phyloP scores from a whole-genome alignment of 1,140 invertebrate species.

The Drosophila oshimai region DNA sequence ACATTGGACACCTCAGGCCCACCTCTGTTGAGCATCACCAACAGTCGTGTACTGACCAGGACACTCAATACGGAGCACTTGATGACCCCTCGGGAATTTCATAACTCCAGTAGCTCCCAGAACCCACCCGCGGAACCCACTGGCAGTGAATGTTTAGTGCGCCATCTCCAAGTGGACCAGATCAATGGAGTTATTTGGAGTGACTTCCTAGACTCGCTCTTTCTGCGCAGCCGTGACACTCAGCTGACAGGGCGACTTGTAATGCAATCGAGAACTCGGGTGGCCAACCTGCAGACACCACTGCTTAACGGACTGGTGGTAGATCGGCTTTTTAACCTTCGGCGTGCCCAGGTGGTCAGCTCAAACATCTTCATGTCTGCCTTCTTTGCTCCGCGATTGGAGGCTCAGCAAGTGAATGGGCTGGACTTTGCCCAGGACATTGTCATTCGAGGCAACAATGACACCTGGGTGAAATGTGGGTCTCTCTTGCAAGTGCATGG shows the following conservation, averaged over 20 bases:
- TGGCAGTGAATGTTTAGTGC: conserved; percentile 19
- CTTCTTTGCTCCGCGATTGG: conserved; percentile 50
- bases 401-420: conserved; percentile 55
- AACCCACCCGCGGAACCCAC: background rate
- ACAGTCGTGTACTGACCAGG: conserved; percentile 7
- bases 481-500: background rate
- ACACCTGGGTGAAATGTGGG: conserved; percentile 63
- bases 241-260: conserved; percentile 50
- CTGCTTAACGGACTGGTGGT: conserved; percentile 60
- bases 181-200: conserved; percentile 65
- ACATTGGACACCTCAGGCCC: conserved; percentile 11
- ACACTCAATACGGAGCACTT: conserved; percentile 21
- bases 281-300: conserved; percentile 36
- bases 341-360: conserved; percentile 46
- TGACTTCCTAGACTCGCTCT: conserved; percentile 61
- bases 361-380: conserved; percentile 65
- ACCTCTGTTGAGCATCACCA: conserved; percentile 41
- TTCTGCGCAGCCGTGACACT: conserved; percentile 58
- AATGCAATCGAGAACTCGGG: conserved; percentile 34
- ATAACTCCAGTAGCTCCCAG: background rate
- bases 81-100: conserved; percentile 13
- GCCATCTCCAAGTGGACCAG: conserved; percentile 42
- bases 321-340: conserved; percentile 61
- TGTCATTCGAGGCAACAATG: conserved; percentile 40
- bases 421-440: conserved; percentile 68